A percentile compares a stretch with the other conserved stretches of the same genome.
Evolutionary conservation across 2,888 invertebrate species (phyloP).

Genomic region (Agrotis segetum): DNA sequence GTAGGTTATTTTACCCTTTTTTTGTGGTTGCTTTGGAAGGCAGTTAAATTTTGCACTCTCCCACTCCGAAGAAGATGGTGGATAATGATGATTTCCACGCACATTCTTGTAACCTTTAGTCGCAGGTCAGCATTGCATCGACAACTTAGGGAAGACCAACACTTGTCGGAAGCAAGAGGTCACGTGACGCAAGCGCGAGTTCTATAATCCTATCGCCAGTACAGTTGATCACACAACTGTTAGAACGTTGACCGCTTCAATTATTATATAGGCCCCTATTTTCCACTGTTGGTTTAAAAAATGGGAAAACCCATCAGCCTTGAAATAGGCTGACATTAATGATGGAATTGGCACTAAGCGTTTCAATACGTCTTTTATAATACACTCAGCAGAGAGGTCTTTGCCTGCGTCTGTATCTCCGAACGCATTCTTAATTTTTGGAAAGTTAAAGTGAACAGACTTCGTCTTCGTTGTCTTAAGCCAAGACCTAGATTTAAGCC

Average conservation of each 20-base stretch:
- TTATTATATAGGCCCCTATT: background rate
- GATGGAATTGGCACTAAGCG: too few relatives aligned
- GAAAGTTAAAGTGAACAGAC: too few relatives aligned
- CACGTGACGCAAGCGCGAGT: constrained; percentile 52
- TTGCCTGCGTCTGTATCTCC: too few relatives aligned
- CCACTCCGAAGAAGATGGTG: background rate
- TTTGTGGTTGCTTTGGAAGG: too few relatives aligned
- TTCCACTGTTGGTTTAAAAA: background rate
- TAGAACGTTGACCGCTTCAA: background rate
- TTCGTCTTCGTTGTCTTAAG: too few relatives aligned
- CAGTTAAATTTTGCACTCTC: too few relatives aligned
- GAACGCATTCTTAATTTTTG: too few relatives aligned
- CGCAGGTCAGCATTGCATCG: constrained; percentile 13
- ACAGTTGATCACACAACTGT: constrained; percentile 22
- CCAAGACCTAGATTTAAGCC: too few relatives aligned
- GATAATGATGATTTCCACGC: background rate
- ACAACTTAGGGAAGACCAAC: constrained; percentile 15
- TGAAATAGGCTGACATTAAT: too few relatives aligned
- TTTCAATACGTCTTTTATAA: too few relatives aligned
- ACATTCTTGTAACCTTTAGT: constrained; percentile 14
- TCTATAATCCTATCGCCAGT: constrained; percentile 27
- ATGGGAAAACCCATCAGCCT: background rate
- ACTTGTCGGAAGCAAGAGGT: constrained; percentile 45
- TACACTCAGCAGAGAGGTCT: too few relatives aligned
- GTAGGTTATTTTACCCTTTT: too few relatives aligned